phyloP scores from a whole-genome alignment of 2,888 invertebrate species.

The Choreutis nemorana region DNA sequence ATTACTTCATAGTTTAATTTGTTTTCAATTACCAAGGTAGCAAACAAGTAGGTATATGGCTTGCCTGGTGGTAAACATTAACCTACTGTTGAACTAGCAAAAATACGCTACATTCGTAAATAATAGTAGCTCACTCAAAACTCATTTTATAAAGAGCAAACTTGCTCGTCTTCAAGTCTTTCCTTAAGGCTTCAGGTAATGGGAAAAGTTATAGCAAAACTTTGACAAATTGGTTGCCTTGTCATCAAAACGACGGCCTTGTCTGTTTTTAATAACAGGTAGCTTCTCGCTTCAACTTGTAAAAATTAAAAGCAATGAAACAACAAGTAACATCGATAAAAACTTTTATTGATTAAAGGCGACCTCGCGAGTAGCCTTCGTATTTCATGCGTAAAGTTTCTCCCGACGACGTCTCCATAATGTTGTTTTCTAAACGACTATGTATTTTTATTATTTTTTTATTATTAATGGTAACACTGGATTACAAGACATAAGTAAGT shows the following conservation, averaged over 20 bases:
- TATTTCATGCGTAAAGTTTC: slow-evolving; percentile 63
- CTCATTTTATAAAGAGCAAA: too few relatives aligned
- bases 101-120: too few relatives aligned
- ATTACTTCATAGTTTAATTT: too few relatives aligned
- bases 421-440: slow-evolving; percentile 48
- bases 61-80: too few relatives aligned
- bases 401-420: slow-evolving; percentile 46
- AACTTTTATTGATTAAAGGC: slow-evolving; percentile 61
- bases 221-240: slow-evolving; percentile 26
- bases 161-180: too few relatives aligned
- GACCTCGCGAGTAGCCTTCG: slow-evolving; percentile 43
- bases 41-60: too few relatives aligned
- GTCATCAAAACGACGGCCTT: slow-evolving; percentile 23
- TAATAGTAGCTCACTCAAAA: too few relatives aligned
- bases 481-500: slow-evolving; percentile 58
- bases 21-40: too few relatives aligned
- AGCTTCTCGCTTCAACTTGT: too few relatives aligned
- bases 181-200: slow-evolving; percentile 25
- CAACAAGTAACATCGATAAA: slow-evolving; percentile 58
- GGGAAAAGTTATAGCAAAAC: slow-evolving; percentile 35
- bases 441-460: slow-evolving; percentile 41
- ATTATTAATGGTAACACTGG: slow-evolving; percentile 38
- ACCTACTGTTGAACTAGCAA: too few relatives aligned
- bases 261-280: slow-evolving; percentile 17
- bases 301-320: too few relatives aligned